A percentile compares a stretch with the other conserved stretches of the same genome.
Evolutionary conservation across 2,113 vertebrate species (phyloP).

Genomic region (Danionella cerebrum): DNA sequence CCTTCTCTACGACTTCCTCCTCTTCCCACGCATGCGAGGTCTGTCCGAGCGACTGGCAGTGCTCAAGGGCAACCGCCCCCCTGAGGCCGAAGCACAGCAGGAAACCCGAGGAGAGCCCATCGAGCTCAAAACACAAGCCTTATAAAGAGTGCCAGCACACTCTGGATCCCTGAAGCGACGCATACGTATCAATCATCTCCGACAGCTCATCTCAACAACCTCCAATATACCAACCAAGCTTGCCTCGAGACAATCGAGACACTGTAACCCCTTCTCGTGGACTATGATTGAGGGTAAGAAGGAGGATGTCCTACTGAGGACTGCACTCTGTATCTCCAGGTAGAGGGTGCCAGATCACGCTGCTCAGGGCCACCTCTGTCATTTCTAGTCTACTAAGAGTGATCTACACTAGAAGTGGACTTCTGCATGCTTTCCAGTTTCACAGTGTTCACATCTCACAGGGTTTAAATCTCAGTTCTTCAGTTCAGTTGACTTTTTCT

Average conservation of each 20-base stretch:
- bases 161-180: slow-evolving; percentile 35
- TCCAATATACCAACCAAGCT: neutral
- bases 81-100: slow-evolving; percentile 66
- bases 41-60: slow-evolving; percentile 82
- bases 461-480: slow-evolving; percentile 35
- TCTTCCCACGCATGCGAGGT: slow-evolving; percentile 80
- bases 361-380: slow-evolving; percentile 52
- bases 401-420: slow-evolving; percentile 65
- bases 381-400: slow-evolving; percentile 60
- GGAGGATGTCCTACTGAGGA: slow-evolving; percentile 50
- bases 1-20: slow-evolving; percentile 84
- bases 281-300: slow-evolving; percentile 52
- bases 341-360: slow-evolving; percentile 44
- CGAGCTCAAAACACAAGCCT: slow-evolving; percentile 86
- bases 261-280: slow-evolving; percentile 24
- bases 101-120: slow-evolving; percentile 77
- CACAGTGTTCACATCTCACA: slow-evolving; percentile 46
- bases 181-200: slow-evolving; percentile 20
- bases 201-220: slow-evolving; percentile 24
- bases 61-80: slow-evolving; percentile 73
- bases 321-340: slow-evolving; percentile 41
- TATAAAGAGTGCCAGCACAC: slow-evolving; percentile 62
- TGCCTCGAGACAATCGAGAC: slow-evolving; percentile 5
- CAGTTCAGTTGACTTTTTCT: slow-evolving; percentile 29
- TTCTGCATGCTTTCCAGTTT: slow-evolving; percentile 58